phyloP scores from a whole-genome alignment of 2,797 vertebrate genomes.

The Xenops minutus region DNA sequence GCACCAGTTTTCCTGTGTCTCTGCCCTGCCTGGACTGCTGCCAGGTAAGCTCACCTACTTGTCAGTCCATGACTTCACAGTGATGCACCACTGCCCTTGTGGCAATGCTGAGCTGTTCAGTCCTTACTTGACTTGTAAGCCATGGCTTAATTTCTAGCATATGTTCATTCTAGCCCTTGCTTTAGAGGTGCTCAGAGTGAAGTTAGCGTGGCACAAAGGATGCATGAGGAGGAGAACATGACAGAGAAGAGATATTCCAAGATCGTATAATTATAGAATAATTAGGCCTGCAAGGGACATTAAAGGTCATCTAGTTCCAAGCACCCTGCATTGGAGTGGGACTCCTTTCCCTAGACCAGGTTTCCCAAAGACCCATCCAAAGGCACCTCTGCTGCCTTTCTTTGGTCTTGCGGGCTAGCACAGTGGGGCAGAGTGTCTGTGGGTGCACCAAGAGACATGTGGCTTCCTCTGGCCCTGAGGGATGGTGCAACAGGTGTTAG shows the following conservation, averaged over 20 bases:
- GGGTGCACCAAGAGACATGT: not conserved
- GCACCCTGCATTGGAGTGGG: fast-evolving
- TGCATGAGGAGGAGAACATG: not conserved
- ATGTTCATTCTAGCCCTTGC: not conserved
- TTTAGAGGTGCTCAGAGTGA: not conserved
- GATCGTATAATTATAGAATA: not conserved
- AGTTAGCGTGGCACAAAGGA: not conserved
- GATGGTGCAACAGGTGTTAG: too few species aligned
- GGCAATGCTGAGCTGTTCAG: not conserved
- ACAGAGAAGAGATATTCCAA: not conserved
- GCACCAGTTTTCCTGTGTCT: not conserved
- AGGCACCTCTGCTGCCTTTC: fast-evolving
- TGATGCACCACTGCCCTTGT: not conserved
- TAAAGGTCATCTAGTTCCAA: not conserved
- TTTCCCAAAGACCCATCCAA: not conserved
- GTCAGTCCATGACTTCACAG: not conserved
- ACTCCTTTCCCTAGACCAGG: not conserved
- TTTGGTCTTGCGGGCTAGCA: not conserved
- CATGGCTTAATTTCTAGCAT: not conserved
- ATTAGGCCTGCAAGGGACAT: not conserved
- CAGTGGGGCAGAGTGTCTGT: not conserved
- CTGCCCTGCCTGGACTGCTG: not conserved
- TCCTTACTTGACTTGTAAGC: not conserved
- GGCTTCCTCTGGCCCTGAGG: not conserved
- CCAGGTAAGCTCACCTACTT: not conserved